These are phyloP conservation scores for Heterohyrax brucei DNA, from an alignment of 2,797 vertebrate species.

Conservation along the genomic window DNA sequence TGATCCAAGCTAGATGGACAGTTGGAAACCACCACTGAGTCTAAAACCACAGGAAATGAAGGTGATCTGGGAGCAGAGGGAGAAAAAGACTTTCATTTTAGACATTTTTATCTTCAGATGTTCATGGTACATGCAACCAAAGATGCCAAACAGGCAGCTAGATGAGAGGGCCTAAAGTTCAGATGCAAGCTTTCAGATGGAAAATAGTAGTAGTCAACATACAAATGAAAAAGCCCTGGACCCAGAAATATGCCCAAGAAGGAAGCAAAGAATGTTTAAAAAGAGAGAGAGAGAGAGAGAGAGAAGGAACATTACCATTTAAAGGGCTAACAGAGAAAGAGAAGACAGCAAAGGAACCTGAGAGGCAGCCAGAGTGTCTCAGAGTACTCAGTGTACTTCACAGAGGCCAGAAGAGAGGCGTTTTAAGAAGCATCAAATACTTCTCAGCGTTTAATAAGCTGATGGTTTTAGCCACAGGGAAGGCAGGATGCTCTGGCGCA, in stretches of 20 bases:
- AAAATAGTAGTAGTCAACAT: slow-evolving; percentile 32
- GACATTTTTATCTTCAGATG: background rate
- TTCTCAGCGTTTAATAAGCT: background rate
- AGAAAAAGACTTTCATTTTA: background rate
- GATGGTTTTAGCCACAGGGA: background rate
- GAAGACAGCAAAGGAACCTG: background rate
- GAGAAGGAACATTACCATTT: background rate
- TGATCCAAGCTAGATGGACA: background rate
- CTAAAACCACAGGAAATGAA: slow-evolving; percentile 37
- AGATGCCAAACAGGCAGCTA: background rate
- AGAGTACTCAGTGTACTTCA: background rate
- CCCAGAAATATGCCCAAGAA: slow-evolving; percentile 36
- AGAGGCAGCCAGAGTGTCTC: background rate
- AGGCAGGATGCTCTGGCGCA: background rate
- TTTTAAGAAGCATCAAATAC: background rate
- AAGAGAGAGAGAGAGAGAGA: background rate
- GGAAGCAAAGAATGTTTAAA: background rate
- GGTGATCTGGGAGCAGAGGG: background rate
- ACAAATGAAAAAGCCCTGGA: slow-evolving; percentile 15
- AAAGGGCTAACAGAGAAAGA: background rate
- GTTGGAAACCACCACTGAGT: background rate
- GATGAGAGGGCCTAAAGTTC: background rate
- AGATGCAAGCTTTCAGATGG: background rate
- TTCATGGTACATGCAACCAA: background rate
- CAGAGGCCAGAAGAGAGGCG: background rate